These are phyloP conservation scores for Sciaenops ocellatus DNA, from an alignment of 2,797 vertebrate species.

Conservation along the genomic window DNA sequence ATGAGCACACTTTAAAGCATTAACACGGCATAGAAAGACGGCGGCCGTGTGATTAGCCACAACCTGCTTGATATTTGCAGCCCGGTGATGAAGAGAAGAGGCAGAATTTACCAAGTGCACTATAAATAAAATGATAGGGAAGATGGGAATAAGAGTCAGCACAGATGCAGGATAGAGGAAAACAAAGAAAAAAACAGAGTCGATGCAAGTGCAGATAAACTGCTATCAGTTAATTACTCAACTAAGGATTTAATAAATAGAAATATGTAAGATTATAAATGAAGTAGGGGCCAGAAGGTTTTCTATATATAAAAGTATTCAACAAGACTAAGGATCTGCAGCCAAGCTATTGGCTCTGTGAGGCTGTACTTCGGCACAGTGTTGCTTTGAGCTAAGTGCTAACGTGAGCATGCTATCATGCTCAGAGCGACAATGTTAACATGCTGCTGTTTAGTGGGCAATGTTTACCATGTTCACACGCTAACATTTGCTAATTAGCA, in stretches of 20 bases:
- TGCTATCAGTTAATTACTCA: not conserved
- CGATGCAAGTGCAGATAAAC: not conserved
- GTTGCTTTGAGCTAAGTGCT: no score
- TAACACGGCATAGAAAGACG: slow-evolving; percentile 52
- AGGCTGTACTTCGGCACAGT: not conserved
- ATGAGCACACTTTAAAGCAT: slow-evolving; percentile 63
- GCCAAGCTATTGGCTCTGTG: not conserved
- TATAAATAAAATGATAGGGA: not conserved
- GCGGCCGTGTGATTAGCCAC: slow-evolving; percentile 36
- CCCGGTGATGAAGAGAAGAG: not conserved
- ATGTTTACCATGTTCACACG: not conserved
- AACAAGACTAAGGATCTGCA: not conserved
- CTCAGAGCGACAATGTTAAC: not conserved
- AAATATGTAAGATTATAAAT: not conserved
- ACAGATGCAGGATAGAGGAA: not conserved
- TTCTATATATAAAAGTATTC: not conserved
- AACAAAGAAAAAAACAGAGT: not conserved
- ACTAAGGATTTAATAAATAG: not conserved
- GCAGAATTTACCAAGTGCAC: not conserved
- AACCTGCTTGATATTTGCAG: slow-evolving; percentile 27
- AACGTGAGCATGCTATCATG: not conserved
- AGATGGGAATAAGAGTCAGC: not conserved
- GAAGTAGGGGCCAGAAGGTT: not conserved
- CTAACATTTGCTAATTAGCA: no score
- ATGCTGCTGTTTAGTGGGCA: not conserved